phyloP scores from a whole-genome alignment of 2,797 vertebrate genomes.

The Pantherophis alleghaniensis region DNA sequence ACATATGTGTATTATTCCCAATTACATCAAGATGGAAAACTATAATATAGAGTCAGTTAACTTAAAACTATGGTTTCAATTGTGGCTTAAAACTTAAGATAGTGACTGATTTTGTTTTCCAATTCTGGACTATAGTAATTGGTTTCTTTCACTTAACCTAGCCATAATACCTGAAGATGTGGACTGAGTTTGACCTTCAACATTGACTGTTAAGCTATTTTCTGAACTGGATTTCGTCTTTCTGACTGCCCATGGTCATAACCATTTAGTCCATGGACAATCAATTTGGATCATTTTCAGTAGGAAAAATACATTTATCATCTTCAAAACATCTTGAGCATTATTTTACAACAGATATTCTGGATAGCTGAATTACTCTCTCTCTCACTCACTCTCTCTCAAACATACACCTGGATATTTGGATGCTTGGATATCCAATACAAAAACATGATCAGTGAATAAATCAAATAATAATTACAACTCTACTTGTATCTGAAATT shows the following conservation, averaged over 20 bases:
- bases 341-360: background rate
- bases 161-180: background rate
- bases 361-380: background rate
- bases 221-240: background rate
- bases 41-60: background rate
- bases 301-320: background rate
- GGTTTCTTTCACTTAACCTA: background rate
- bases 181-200: background rate
- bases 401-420: background rate
- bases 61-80: background rate
- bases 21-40: background rate
- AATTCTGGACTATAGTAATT: background rate
- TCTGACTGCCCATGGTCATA: background rate
- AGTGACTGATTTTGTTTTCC: background rate
- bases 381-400: background rate
- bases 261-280: background rate
- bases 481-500: background rate
- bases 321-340: background rate
- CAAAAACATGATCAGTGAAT: conserved; percentile 7
- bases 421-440: background rate
- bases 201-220: background rate
- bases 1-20: background rate
- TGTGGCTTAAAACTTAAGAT: background rate
- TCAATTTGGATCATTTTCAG: background rate
- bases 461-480: background rate